phyloP scores from a whole-genome alignment of 2,797 vertebrate species.

The Centropyge bicolor region DNA sequence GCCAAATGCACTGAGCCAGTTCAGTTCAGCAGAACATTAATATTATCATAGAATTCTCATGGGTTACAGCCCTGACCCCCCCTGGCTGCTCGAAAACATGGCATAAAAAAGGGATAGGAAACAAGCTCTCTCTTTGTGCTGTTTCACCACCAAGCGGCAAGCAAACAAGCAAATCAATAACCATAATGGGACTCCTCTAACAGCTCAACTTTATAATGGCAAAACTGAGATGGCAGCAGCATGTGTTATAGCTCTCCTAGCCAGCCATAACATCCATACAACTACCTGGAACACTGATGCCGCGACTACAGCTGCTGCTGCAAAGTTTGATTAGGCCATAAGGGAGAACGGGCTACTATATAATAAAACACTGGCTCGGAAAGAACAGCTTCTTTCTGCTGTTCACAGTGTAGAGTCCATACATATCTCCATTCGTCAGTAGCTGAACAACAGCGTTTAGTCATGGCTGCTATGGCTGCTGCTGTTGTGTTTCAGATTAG shows the following conservation, averaged over 20 bases:
- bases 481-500: not conserved
- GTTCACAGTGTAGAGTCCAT: slow-evolving; percentile 16
- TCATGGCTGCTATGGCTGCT: not conserved
- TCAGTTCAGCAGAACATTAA: slow-evolving; percentile 56
- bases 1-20: slow-evolving; percentile 44
- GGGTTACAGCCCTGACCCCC: not conserved
- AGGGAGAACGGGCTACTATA: slow-evolving; percentile 53
- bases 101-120: slow-evolving; percentile 50
- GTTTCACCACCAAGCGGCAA: slow-evolving; percentile 60
- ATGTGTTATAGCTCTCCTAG: slow-evolving; percentile 63
- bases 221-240: slow-evolving; percentile 69
- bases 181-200: slow-evolving; percentile 76
- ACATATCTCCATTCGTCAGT: not conserved
- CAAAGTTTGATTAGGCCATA: slow-evolving; percentile 69
- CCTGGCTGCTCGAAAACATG: slow-evolving; percentile 39
- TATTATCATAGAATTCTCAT: slow-evolving; percentile 48
- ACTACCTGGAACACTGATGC: slow-evolving; percentile 39
- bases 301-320: slow-evolving; percentile 24
- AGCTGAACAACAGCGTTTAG: slow-evolving; percentile 2
- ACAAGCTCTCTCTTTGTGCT: slow-evolving; percentile 63
- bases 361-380: slow-evolving; percentile 28
- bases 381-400: slow-evolving; percentile 12
- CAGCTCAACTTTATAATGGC: slow-evolving; percentile 73
- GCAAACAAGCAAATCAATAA: slow-evolving; percentile 83
- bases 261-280: slow-evolving; percentile 60